A percentile compares a stretch with the other conserved stretches of the same genome.
phyloP scores from a whole-genome alignment of 92 coral and sea anemone species.

The Palythoa caribaeorum region DNA sequence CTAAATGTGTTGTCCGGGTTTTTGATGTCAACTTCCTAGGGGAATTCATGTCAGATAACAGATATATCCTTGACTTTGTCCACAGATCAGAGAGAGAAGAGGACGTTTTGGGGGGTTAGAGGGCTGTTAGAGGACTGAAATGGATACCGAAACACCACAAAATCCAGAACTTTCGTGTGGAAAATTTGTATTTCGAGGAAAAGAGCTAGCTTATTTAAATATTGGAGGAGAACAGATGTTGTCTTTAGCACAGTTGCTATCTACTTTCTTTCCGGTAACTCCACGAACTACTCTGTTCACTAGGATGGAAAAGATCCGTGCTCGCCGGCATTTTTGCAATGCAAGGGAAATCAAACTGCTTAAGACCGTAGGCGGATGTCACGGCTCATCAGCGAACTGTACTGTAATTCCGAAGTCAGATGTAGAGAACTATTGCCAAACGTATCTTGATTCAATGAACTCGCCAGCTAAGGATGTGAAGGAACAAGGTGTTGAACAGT shows the following conservation, averaged over 20 bases:
- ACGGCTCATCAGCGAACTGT: conserved; percentile 94
- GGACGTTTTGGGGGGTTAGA: conserved; percentile 39
- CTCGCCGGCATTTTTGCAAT: conserved; percentile 90
- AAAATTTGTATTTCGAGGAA: conserved; percentile 81
- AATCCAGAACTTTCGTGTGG: conserved; percentile 73
- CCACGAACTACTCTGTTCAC: conserved; percentile 94
- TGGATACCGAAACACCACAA: conserved; percentile 50
- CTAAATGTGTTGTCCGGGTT: conserved; percentile 25
- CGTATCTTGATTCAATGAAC: conserved; percentile 66
- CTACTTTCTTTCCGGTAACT: conserved; percentile 79
- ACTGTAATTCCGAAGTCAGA: conserved; percentile 88
- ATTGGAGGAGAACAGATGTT: conserved; percentile 89
- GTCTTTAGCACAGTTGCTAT: conserved; percentile 86
- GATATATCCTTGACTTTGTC: conserved; percentile 47
- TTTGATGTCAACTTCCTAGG: conserved; percentile 49
- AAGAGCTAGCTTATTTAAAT: conserved; percentile 87
- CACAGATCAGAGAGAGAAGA: conserved; percentile 45
- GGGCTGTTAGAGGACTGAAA: conserved; percentile 34
- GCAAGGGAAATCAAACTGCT: conserved; percentile 86
- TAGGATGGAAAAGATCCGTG: conserved; percentile 90
- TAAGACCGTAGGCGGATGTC: conserved; percentile 92
- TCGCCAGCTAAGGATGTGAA: conserved; percentile 27
- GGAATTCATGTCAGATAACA: conserved; percentile 48
- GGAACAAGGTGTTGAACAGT: conserved; percentile 30
- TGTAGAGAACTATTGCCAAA: conserved; percentile 80